Evolutionary conservation across 2,797 vertebrate genomes (phyloP).

Genomic region (Chrosomus eos): DNA sequence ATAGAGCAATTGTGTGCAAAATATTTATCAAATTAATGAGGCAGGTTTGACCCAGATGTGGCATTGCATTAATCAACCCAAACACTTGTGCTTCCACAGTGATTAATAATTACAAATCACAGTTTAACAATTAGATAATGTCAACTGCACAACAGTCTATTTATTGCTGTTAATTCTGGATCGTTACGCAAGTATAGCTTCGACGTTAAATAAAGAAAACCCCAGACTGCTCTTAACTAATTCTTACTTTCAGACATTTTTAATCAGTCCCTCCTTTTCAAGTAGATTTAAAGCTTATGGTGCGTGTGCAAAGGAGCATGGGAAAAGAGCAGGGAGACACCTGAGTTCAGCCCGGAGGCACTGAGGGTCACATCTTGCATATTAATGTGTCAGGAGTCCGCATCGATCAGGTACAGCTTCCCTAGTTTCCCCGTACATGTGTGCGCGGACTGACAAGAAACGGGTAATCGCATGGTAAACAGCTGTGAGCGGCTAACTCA

Average conservation of each 20-base stretch:
- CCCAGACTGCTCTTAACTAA: not conserved
- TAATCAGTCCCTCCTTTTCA: slow-evolving; percentile 18
- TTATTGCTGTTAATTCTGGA: not conserved
- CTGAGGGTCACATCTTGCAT: slow-evolving; percentile 29
- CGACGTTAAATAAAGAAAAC: not conserved
- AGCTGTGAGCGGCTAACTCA: slow-evolving; percentile 41
- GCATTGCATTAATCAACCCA: not conserved
- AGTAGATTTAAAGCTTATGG: slow-evolving; percentile 51
- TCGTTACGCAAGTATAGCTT: not conserved
- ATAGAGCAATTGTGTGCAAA: not conserved
- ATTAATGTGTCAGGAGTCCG: slow-evolving; percentile 48
- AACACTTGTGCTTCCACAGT: not conserved
- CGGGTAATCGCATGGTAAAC: slow-evolving; percentile 43
- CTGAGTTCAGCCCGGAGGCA: slow-evolving; percentile 27
- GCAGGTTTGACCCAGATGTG: slow-evolving; percentile 5
- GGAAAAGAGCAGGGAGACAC: slow-evolving; percentile 27
- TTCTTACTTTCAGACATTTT: slow-evolving; percentile 34
- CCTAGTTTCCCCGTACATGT: slow-evolving; percentile 42
- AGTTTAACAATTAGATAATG: not conserved
- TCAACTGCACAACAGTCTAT: not conserved
- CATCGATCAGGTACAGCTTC: slow-evolving; percentile 58
- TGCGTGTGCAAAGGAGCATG: slow-evolving; percentile 37
- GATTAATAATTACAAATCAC: slow-evolving; percentile 11
- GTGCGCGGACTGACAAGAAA: slow-evolving; percentile 25
- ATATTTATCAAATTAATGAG: slow-evolving; percentile 2